Percentiles rank a stretch among this genome's conserved stretches.
Evolutionary conservation across 2,888 invertebrate species (phyloP).

Genomic region (Phania funesta): DNA sequence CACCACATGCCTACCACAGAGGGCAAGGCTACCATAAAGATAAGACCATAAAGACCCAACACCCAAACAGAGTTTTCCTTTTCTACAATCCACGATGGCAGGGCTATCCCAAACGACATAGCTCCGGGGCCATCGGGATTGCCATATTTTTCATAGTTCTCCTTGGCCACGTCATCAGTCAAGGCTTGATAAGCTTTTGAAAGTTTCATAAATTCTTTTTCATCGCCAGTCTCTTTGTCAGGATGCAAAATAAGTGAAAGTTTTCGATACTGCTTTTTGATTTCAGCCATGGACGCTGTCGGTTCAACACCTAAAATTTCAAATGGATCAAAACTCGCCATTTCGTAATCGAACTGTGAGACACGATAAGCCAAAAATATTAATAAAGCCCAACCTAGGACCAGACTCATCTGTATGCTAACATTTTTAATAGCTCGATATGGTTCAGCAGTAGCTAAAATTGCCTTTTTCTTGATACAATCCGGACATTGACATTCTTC

Average conservation of each 20-base stretch:
- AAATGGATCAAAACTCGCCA: slow-evolving; percentile 99
- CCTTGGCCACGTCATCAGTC: slow-evolving; percentile 97
- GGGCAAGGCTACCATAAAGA: slow-evolving; percentile 98
- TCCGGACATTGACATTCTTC: slow-evolving; percentile 94
- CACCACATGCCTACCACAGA: slow-evolving; percentile 97
- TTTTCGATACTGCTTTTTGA: slow-evolving; percentile 97
- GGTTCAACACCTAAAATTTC: slow-evolving; percentile 95
- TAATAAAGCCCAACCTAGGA: slow-evolving; percentile 91
- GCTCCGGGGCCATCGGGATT: slow-evolving; percentile 99
- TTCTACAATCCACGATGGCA: slow-evolving; percentile 99
- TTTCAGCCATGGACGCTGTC: slow-evolving; percentile 91
- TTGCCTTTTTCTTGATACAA: slow-evolving; percentile 91
- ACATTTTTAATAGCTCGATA: slow-evolving; percentile 91
- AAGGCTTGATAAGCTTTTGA: slow-evolving; percentile 96
- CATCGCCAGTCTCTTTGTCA: slow-evolving; percentile 98
- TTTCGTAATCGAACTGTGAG: slow-evolving; percentile 98
- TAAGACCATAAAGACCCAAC: slow-evolving; percentile 94
- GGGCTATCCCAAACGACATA: slow-evolving; percentile 99
- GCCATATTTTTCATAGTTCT: slow-evolving; percentile 99
- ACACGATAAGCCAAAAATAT: slow-evolving; percentile 93
- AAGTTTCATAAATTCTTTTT: slow-evolving; percentile 97
- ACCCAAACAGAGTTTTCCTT: slow-evolving; percentile 99
- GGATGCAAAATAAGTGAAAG: slow-evolving; percentile 97
- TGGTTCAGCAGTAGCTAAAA: slow-evolving; percentile 92
- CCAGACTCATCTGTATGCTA: slow-evolving; percentile 88